Base-by-base conservation (phyloP, 2,888 invertebrate species). In the Pammene fasciana region DNA sequence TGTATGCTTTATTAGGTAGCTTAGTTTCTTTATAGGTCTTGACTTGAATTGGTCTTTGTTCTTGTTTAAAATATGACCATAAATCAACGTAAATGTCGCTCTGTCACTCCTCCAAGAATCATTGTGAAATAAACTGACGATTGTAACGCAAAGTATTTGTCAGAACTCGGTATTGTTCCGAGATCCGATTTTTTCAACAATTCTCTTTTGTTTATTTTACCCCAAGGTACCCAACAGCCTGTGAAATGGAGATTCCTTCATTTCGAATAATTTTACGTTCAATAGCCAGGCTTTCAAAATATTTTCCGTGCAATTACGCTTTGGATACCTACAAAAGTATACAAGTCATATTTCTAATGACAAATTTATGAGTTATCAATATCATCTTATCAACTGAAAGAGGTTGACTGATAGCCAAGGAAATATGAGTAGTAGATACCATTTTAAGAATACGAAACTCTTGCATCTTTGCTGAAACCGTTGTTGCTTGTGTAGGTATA, bases 41-140 rank as follows among this genome's bases (percentile, higher is more conserved):
- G 48, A 41, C 46, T 65, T 52, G 54, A 65, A 65, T 70, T 60
- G 41, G 38, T 41, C 65, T 57, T 70, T 70, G 70, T 70, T 70
- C 65, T 60, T 50, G 52, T 45, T 64, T 65, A 70, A 57, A 65
- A 55, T 59, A 64, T 56, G 64, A 52, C 60, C 54, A 55, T 65
- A 65, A 65, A 65, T 70, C 65, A 70, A 41, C 34, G 16, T 48
- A 46, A 65, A 70, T 65, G 54, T 65, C 54, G 48, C 46, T 65
- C 68, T 70, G 65, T 70, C 70, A 65, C 26, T 52, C 59, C 50
- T 59, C 38, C 45, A 52, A 46, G 64, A 59, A 65, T 68, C 45
- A 52, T 70, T 65, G 38, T 60, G 46, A 70, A 65, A 57, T 68
- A 52, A 59, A 59, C 45, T 26, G 36, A 55, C 64, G 50, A 52